Percentiles rank a stretch among this genome's conserved stretches.
Conservation (phyloP, 2,888 invertebrate species). For the Protula sp. region DNA sequence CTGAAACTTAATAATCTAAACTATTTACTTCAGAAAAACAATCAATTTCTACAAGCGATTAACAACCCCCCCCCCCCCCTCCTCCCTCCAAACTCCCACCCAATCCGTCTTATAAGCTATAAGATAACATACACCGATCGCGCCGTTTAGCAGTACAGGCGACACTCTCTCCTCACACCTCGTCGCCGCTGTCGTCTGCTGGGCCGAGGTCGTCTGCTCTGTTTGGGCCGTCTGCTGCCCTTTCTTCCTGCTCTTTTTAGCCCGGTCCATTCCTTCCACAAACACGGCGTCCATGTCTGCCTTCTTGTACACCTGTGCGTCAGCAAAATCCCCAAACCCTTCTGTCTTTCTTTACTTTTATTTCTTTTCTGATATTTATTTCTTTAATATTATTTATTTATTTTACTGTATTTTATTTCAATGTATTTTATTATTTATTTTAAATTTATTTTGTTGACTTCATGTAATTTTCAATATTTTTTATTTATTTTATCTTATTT, state of each 20-base stretch:
- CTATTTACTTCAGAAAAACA: no score
- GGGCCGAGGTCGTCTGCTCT: conserved; percentile 4
- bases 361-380: neutral
- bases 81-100: no score
- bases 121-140: no score
- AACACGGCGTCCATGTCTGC: conserved; percentile 12
- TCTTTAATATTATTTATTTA: neutral
- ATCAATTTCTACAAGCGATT: no score
- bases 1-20: no score
- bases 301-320: conserved; percentile 18
- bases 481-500: no score
- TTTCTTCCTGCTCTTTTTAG: conserved; percentile 7
- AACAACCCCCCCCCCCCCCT: no score
- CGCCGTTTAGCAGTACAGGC: no score
- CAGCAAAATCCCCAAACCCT: no score
- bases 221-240: conserved; percentile 9
- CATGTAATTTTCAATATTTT: no score
- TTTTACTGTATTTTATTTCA: neutral
- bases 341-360: neutral
- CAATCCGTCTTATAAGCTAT: no score
- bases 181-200: neutral
- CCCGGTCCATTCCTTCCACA: conserved; percentile 3
- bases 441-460: neutral
- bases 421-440: neutral
- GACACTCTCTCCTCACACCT: no score